These are phyloP conservation scores for Resseliella maxima DNA, from an alignment of 2,888 invertebrate species.

Conservation along the genomic window DNA sequence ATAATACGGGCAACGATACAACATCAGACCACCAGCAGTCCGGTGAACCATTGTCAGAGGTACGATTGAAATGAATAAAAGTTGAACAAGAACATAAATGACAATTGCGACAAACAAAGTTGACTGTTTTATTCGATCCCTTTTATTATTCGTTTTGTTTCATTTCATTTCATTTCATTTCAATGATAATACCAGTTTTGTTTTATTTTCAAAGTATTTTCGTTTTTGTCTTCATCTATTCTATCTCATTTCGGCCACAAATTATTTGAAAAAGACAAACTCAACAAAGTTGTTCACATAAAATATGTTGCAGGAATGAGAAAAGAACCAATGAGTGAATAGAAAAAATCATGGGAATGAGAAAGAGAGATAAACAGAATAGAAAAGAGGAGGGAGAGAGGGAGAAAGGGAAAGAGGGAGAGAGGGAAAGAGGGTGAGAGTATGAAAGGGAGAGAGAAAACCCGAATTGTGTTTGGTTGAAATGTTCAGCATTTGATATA, in stretches of 20 bases:
- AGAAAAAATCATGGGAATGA: too few relatives aligned
- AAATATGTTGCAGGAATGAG: neutral
- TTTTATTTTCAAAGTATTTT: neutral
- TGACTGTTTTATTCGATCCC: neutral
- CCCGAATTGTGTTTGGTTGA: neutral
- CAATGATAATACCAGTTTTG: neutral
- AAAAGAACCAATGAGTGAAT: too few relatives aligned
- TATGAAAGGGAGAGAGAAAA: neutral
- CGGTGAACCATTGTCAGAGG: neutral
- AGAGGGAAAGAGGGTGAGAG: too few relatives aligned
- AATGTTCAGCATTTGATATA: neutral
- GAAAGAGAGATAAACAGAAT: too few relatives aligned
- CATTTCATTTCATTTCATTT: neutral
- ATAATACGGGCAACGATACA: neutral
- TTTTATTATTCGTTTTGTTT: neutral
- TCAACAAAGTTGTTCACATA: neutral
- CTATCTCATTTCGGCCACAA: neutral
- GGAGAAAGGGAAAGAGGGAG: too few relatives aligned
- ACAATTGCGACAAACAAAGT: slow-evolving; percentile 42
- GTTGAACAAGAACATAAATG: neutral
- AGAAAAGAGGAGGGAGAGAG: too few relatives aligned
- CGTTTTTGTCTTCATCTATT: neutral
- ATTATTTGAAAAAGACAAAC: neutral
- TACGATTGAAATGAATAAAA: neutral
- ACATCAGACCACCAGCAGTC: neutral